These are phyloP conservation scores for Callionymus lyra DNA, from an alignment of 2,113 vertebrate genomes.

Conservation along the genomic window DNA sequence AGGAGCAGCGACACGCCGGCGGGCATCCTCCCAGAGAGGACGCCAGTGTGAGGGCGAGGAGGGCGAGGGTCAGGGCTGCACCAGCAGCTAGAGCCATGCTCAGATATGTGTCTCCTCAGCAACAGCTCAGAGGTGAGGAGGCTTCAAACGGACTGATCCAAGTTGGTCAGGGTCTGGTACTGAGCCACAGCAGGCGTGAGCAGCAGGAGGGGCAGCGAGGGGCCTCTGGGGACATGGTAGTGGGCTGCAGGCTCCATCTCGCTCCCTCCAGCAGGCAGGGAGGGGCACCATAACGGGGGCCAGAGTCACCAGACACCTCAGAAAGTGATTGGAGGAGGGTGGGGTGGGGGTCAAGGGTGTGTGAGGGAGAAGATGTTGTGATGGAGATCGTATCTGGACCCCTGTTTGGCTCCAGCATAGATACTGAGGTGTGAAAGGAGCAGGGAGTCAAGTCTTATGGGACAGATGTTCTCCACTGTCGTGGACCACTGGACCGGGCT, in stretches of 20 bases:
- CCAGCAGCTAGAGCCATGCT: constrained; percentile 40
- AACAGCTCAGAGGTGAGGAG: constrained; percentile 14
- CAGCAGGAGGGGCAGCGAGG: constrained; percentile 51
- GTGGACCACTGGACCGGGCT: too few relatives aligned
- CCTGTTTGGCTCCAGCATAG: constrained; percentile 3
- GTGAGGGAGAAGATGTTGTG: constrained; percentile 30
- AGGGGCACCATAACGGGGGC: too few relatives aligned
- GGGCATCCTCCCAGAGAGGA: constrained; percentile 51
- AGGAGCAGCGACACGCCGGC: constrained; percentile 62
- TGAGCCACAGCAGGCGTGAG: constrained; percentile 61
- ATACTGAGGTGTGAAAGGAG: constrained; percentile 12
- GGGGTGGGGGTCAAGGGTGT: constrained; percentile 15
- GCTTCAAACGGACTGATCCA: constrained; percentile 36
- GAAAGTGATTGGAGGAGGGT: constrained; percentile 14
- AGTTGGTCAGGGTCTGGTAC: constrained; percentile 51
- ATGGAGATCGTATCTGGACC: constrained; percentile 30
- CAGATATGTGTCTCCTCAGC: constrained; percentile 16
- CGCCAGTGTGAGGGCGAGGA: constrained; percentile 34
- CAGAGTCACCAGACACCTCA: constrained; percentile 68
- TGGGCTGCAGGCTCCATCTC: constrained; percentile 62
- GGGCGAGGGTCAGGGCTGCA: constrained; percentile 28
- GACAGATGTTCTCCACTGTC: not conserved
- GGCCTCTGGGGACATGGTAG: constrained; percentile 64
- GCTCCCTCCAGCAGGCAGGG: constrained; percentile 58
- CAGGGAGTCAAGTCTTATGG: constrained; percentile 20